These are phyloP conservation scores for Cassiopea andromeda DNA, from an alignment of 30 jellyfish, hydroid and myxozoan genomes.

Conservation along the genomic window DNA sequence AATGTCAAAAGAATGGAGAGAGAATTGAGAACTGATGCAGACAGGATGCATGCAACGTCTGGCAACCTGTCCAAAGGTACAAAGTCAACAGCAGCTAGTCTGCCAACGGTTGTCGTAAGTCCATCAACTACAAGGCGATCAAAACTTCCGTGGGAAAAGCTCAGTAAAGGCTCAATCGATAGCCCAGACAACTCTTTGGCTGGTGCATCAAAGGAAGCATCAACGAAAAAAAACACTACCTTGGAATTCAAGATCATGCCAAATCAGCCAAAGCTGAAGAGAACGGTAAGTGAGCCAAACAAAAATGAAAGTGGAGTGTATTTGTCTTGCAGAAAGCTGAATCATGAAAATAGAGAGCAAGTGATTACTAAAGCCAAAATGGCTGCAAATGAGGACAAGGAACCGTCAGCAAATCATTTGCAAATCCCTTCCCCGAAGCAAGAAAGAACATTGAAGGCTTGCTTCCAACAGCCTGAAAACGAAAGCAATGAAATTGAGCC, in stretches of 20 bases:
- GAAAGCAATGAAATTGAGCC: not conserved
- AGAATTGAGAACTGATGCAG: slow-evolving; percentile 15
- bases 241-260: not conserved
- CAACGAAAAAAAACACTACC: not conserved
- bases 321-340: slow-evolving; percentile 26
- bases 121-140: slow-evolving; percentile 48
- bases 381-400: not conserved
- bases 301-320: slow-evolving; percentile 18
- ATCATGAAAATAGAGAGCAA: not conserved
- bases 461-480: slow-evolving; percentile 1
- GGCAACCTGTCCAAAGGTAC: slow-evolving; percentile 25
- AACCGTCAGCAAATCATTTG: not conserved
- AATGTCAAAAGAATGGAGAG: slow-evolving; percentile 35
- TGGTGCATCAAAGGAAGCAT: not conserved
- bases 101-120: slow-evolving; percentile 45
- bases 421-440: not conserved
- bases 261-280: slow-evolving; percentile 41
- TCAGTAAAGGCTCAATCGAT: not conserved
- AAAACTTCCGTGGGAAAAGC: slow-evolving; percentile 45
- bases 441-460: not conserved
- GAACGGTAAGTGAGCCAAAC: slow-evolving; percentile 47
- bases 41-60: slow-evolving; percentile 25
- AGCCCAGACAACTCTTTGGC: not conserved
- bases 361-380: not conserved
- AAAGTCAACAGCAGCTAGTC: slow-evolving; percentile 3